phyloP scores from a whole-genome alignment of 2,113 vertebrate species.

The Sinocyclocheilus anophthalmus region DNA sequence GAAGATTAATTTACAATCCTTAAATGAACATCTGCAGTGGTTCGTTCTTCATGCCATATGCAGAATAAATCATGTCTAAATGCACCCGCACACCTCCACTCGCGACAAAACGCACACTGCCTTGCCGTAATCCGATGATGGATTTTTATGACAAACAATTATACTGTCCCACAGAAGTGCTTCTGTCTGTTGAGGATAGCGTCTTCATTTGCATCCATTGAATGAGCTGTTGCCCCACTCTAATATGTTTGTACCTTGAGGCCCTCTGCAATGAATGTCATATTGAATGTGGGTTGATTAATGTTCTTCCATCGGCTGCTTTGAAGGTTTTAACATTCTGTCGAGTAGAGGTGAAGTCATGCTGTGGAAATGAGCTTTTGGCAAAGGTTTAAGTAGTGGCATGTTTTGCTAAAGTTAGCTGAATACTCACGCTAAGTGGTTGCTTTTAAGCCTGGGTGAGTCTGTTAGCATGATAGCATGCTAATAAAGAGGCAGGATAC shows the following conservation, averaged over 20 bases:
- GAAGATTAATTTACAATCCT: conserved; percentile 41
- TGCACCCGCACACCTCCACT: background rate
- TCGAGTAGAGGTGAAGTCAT: background rate
- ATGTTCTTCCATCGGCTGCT: conserved; percentile 31
- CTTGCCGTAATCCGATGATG: conserved; percentile 13
- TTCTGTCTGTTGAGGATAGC: background rate
- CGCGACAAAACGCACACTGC: background rate
- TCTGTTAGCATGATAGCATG: background rate
- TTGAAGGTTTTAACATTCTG: conserved; percentile 24
- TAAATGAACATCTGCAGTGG: conserved; percentile 43
- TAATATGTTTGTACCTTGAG: conserved; percentile 32
- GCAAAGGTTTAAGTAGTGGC: conserved; percentile 18
- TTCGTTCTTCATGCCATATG: background rate
- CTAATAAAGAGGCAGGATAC: background rate
- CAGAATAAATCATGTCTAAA: conserved; percentile 21
- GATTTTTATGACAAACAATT: conserved; percentile 42
- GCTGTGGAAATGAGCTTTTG: conserved; percentile 20
- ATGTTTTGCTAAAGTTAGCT: conserved; percentile 30
- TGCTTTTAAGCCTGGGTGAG: conserved; percentile 19
- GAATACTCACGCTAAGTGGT: conserved; percentile 3
- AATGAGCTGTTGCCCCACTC: conserved; percentile 22
- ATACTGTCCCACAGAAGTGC: conserved; percentile 19
- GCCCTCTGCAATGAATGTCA: conserved; percentile 9
- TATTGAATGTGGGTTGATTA: conserved; percentile 6
- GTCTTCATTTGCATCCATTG: conserved; percentile 30